These are phyloP conservation scores for Crossaster papposus DNA, from an alignment of 53 echinoderm and acorn worm genomes.

Conservation along the genomic window DNA sequence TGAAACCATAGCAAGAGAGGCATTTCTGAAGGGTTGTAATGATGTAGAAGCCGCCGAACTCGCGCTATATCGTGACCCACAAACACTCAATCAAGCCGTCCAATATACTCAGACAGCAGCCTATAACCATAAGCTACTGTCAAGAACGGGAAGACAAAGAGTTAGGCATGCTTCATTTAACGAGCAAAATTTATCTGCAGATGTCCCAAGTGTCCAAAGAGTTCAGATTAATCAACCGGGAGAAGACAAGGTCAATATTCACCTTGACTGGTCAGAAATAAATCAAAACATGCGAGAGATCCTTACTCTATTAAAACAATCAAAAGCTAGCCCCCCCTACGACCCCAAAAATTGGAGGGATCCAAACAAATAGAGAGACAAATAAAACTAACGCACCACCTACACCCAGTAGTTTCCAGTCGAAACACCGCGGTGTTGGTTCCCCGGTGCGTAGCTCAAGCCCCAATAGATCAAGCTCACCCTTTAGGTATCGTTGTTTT, in stretches of 20 bases:
- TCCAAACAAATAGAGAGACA: too few species aligned
- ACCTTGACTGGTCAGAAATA: too few species aligned
- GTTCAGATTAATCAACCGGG: conserved; percentile 13
- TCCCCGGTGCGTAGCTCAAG: too few species aligned
- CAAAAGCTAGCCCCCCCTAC: too few species aligned
- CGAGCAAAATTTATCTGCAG: not conserved
- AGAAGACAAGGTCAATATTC: not conserved
- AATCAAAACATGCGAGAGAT: too few species aligned
- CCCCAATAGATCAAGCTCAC: too few species aligned
- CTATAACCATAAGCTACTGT: not conserved
- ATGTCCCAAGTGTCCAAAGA: not conserved
- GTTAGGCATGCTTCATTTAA: not conserved
- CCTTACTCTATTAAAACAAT: too few species aligned
- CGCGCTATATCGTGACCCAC: not conserved
- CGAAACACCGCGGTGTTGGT: too few species aligned
- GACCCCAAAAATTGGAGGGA: too few species aligned
- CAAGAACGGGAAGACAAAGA: not conserved
- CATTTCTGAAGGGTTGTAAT: not conserved
- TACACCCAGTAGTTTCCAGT: too few species aligned
- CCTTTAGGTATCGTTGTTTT: too few species aligned
- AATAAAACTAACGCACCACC: too few species aligned
- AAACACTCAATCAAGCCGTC: conserved; percentile 1
- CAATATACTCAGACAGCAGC: conserved; percentile 5
- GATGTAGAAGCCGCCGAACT: not conserved
- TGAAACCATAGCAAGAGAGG: not conserved